These are phyloP conservation scores for Pseudocheirus occidentalis DNA, from an alignment of 2,797 vertebrate genomes.

Conservation along the genomic window DNA sequence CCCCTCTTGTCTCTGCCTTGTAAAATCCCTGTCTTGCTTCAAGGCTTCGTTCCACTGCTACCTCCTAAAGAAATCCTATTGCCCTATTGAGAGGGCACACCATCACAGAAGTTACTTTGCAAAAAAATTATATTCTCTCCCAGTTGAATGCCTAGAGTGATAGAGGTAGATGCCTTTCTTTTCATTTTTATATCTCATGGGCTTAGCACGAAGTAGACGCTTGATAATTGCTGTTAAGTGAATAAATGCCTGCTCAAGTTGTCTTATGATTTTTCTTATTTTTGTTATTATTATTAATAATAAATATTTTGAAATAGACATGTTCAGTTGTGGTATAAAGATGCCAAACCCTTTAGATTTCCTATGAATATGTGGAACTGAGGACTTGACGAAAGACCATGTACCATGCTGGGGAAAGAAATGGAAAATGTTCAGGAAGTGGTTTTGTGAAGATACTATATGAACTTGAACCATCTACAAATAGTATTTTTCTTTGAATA, in stretches of 20 bases:
- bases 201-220: not conserved
- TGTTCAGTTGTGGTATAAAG: not conserved
- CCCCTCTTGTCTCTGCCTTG: not conserved
- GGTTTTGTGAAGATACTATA: no score
- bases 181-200: not conserved
- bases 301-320: constrained; percentile 6
- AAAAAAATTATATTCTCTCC: not conserved
- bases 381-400: no score
- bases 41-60: not conserved
- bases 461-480: no score
- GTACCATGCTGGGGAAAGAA: no score
- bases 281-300: not conserved
- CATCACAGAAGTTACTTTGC: not conserved
- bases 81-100: not conserved
- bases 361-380: not conserved
- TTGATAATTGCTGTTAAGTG: not conserved
- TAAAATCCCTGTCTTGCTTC: not conserved
- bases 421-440: no score
- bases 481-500: no score
- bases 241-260: not conserved
- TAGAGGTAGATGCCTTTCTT: not conserved
- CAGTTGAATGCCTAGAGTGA: not conserved
- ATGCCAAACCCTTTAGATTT: not conserved
- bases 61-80: not conserved
- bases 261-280: not conserved